Conservation (phyloP, 1,140 invertebrate species). For the Adoxophyes honmai region DNA sequence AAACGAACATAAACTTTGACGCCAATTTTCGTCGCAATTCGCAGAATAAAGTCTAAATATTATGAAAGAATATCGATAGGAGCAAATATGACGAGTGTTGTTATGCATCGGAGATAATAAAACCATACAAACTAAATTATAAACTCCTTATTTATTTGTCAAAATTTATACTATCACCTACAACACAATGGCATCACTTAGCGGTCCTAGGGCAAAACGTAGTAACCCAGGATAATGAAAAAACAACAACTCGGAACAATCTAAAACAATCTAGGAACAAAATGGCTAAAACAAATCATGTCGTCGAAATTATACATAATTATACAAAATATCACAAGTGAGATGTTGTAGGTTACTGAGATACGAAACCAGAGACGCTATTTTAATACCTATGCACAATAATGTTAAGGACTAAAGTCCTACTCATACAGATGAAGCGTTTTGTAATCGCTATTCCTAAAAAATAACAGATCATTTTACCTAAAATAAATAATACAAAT, state of each 20-base stretch:
- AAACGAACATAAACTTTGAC: no score
- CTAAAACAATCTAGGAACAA: conserved; percentile 13
- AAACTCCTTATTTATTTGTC: conserved; percentile 29
- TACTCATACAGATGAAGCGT: not conserved
- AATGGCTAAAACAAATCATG: conserved; percentile 1
- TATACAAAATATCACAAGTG: conserved; percentile 11
- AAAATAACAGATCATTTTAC: no score
- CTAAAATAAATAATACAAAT: no score
- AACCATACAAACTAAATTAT: conserved; percentile 16
- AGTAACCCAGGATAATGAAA: conserved; percentile 10
- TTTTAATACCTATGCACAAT: not conserved
- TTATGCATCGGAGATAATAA: conserved; percentile 16
- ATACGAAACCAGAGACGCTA: not conserved
- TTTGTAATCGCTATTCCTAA: no score
- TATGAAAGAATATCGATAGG: no score
- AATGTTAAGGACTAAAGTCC: conserved; percentile 1
- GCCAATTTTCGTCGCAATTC: no score
- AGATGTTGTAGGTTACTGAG: not conserved
- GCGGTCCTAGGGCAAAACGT: conserved; percentile 4
- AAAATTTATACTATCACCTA: conserved; percentile 24
- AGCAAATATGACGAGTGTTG: no score
- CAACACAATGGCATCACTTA: conserved; percentile 22
- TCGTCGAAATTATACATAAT: conserved; percentile 7
- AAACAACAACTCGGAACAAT: conserved; percentile 9
- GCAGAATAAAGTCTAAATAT: no score